These are phyloP conservation scores for Tineola bisselliella DNA, from an alignment of 2,888 invertebrate species.

Conservation along the genomic window DNA sequence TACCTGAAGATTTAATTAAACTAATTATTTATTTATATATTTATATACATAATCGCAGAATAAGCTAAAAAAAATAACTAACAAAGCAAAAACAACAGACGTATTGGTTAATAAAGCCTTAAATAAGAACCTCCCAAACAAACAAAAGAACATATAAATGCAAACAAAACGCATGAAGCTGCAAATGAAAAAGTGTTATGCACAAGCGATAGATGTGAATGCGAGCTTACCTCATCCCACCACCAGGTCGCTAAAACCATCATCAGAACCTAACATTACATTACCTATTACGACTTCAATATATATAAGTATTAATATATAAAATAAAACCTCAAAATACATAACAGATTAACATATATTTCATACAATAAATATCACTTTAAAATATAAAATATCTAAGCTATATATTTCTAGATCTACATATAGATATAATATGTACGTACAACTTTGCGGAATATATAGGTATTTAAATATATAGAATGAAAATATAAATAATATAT, in stretches of 20 bases:
- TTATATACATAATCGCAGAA: no score
- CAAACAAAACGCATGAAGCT: not conserved
- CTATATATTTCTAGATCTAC: not conserved
- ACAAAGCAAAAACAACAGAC: no score
- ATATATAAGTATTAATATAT: not conserved
- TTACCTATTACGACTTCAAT: not conserved
- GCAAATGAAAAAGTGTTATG: slow-evolving; percentile 25
- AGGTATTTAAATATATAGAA: not conserved
- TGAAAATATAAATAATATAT: not conserved
- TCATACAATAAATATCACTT: slow-evolving; percentile 19
- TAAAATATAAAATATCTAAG: slow-evolving; percentile 24
- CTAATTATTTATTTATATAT: no score
- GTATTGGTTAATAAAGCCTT: no score
- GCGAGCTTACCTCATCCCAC: slow-evolving; percentile 56
- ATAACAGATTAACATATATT: slow-evolving; percentile 64
- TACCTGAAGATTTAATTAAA: slow-evolving; percentile 44
- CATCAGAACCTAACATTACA: slow-evolving; percentile 14
- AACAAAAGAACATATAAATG: not conserved
- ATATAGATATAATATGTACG: not conserved
- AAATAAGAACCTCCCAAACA: not conserved
- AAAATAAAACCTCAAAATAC: slow-evolving; percentile 50
- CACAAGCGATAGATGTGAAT: slow-evolving; percentile 31
- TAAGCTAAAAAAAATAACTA: no score
- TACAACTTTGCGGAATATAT: not conserved
- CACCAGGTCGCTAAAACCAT: slow-evolving; percentile 47